Conservation (phyloP, 2,113 vertebrate genomes). For the Oophaga pumilio region DNA sequence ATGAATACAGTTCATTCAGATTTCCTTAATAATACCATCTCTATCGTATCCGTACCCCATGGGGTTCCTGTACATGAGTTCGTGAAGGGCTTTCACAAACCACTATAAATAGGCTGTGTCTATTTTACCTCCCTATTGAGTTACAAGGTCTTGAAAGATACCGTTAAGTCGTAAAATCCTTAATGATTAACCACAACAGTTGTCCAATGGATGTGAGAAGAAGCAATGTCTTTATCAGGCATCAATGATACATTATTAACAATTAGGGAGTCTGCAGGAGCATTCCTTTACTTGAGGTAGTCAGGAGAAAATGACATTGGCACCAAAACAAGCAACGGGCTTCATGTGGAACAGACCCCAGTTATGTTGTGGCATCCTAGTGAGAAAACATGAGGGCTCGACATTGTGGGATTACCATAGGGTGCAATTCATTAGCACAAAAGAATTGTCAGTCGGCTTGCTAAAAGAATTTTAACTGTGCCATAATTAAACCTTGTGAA, state of each 20-base stretch:
- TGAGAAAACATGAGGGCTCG: background rate
- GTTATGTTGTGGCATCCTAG: background rate
- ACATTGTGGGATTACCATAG: background rate
- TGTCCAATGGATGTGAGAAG: slow-evolving; percentile 30
- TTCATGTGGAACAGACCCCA: background rate
- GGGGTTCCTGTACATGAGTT: background rate
- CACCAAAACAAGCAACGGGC: background rate
- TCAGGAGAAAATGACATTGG: background rate
- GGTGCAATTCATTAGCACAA: background rate
- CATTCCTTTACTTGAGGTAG: slow-evolving; percentile 44
- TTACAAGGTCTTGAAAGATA: slow-evolving; percentile 12
- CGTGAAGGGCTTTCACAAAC: background rate
- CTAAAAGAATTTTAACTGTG: background rate
- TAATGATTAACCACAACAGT: slow-evolving; percentile 49
- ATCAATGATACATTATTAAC: slow-evolving; percentile 49
- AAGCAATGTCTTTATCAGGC: slow-evolving; percentile 27
- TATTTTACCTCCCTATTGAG: background rate
- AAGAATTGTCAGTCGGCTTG: background rate
- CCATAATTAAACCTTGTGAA: background rate
- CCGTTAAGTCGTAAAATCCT: slow-evolving; percentile 12
- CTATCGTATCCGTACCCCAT: background rate
- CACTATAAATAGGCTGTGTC: background rate
- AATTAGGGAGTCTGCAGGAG: background rate
- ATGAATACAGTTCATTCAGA: background rate
- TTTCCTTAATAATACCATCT: background rate